Conservation (phyloP, 2,113 vertebrate genomes). For the Odocoileus virginianus region DNA sequence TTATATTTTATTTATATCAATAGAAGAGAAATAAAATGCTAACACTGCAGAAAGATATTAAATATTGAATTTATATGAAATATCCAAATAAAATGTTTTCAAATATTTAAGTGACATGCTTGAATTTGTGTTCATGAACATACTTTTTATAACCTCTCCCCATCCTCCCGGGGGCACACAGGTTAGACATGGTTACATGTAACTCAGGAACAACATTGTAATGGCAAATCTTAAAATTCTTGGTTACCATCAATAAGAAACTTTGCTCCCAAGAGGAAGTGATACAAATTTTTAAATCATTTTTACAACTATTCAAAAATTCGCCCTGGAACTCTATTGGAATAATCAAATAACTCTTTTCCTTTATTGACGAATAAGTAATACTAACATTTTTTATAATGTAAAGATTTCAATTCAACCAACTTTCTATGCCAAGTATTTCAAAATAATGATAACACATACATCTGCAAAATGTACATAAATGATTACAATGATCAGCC, state of each 20-base stretch:
- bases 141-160: not conserved
- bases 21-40: not conserved
- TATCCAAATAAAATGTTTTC: conserved; percentile 6
- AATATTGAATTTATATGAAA: conserved; percentile 13
- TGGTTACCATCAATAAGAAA: not conserved
- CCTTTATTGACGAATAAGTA: not conserved
- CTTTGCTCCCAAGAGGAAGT: not conserved
- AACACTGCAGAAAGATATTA: conserved; percentile 4
- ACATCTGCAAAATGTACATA: not conserved
- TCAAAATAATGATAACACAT: not conserved
- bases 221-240: not conserved
- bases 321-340: not conserved
- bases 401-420: conserved; percentile 36
- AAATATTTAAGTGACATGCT: conserved; percentile 12
- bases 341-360: not conserved
- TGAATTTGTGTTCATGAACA: not conserved
- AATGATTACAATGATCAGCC: not conserved
- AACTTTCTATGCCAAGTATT: conserved; percentile 16
- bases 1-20: not conserved
- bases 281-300: conserved; percentile 11
- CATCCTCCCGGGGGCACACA: not conserved
- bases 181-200: not conserved
- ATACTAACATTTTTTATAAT: not conserved
- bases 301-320: not conserved
- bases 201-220: not conserved